Percentiles rank a stretch among this genome's conserved stretches.
Conservation (phyloP, 2,888 invertebrate species). For the Ecliptopera silaceata region DNA sequence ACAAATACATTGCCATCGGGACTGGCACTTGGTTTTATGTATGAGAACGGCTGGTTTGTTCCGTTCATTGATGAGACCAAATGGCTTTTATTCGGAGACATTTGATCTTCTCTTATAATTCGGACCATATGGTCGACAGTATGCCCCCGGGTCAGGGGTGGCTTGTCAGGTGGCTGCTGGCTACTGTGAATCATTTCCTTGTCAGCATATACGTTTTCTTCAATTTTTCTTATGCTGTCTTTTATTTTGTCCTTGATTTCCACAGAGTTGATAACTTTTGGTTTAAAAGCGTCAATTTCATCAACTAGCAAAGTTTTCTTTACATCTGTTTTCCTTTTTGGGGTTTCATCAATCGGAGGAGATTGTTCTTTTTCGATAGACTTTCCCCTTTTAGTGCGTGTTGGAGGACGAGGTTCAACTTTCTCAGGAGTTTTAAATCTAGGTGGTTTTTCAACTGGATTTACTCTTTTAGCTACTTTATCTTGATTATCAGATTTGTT, state of each 20-base stretch:
- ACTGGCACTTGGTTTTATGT: conserved; percentile 85
- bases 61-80: conserved; percentile 85
- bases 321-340: conserved; percentile 68
- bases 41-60: conserved; percentile 91
- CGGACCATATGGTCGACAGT: conserved; percentile 91
- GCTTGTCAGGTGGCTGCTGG: conserved; percentile 86
- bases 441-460: conserved; percentile 76
- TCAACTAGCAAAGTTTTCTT: conserved; percentile 67
- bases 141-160: conserved; percentile 87
- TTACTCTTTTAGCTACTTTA: conserved; percentile 67
- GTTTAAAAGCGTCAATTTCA: conserved; percentile 65
- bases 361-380: conserved; percentile 65
- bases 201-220: conserved; percentile 76
- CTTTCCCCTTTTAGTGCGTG: conserved; percentile 65
- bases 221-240: conserved; percentile 76
- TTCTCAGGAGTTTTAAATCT: conserved; percentile 68
- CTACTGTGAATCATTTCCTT: conserved; percentile 89
- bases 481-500: conserved; percentile 54
- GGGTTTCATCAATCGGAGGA: conserved; percentile 66
- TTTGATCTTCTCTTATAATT: conserved; percentile 87
- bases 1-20: conserved; percentile 75
- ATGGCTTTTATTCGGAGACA: conserved; percentile 85
- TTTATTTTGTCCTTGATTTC: conserved; percentile 78
- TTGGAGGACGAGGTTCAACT: conserved; percentile 71
- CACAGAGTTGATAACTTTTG: conserved; percentile 52